Conservation (phyloP, 2,113 vertebrate genomes). For the Phocoena sinus region DNA sequence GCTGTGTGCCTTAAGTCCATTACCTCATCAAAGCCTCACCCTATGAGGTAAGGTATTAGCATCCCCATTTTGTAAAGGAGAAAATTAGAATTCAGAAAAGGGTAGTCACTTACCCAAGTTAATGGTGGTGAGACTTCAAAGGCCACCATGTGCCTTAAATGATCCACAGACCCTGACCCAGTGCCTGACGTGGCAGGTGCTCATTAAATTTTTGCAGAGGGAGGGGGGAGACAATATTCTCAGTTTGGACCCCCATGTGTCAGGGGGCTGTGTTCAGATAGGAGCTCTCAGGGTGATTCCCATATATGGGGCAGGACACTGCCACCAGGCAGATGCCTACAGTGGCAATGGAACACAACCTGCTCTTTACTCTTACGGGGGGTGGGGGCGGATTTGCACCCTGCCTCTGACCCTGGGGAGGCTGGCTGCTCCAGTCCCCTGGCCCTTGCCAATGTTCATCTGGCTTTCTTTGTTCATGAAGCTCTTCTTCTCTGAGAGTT, state of each 20-base stretch:
- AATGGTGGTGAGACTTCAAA: slow-evolving; percentile 21
- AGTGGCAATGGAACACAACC: background rate
- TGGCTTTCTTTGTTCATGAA: slow-evolving; percentile 63
- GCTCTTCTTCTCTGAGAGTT: slow-evolving; percentile 64
- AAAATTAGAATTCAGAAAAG: slow-evolving; percentile 23
- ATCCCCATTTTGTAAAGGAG: background rate
- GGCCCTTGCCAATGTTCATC: slow-evolving; percentile 49
- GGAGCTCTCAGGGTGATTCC: background rate
- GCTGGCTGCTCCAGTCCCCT: background rate
- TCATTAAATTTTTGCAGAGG: background rate
- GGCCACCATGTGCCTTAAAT: background rate
- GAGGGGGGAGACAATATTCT: background rate
- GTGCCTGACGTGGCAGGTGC: background rate
- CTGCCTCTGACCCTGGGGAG: slow-evolving; percentile 33
- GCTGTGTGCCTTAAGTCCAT: background rate
- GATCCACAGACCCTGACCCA: background rate
- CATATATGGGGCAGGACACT: background rate
- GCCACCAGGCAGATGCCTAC: background rate
- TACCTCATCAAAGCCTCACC: background rate
- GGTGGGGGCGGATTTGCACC: background rate
- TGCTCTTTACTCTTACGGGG: background rate
- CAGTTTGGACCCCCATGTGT: background rate
- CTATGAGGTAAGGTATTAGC: background rate
- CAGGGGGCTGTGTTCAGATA: background rate
- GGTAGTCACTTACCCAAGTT: background rate